Conservation (phyloP, 2,888 invertebrate species). For the Cheiracanthium punctorium region DNA sequence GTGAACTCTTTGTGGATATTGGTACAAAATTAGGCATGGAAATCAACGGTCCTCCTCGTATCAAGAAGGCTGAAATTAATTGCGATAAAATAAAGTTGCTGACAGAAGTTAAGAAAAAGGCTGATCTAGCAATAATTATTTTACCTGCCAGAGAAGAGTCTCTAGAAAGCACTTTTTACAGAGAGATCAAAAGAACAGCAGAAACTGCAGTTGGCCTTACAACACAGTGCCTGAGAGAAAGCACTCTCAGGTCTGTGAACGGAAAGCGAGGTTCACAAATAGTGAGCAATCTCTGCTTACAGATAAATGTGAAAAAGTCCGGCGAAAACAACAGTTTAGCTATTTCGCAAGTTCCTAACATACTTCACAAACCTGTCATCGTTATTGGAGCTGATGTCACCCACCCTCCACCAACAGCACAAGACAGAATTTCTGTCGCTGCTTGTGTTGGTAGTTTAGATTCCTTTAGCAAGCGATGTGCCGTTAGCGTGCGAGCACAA, state of each 20-base stretch:
- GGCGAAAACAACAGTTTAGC: slow-evolving; percentile 74
- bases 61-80: slow-evolving; percentile 5
- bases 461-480: slow-evolving; percentile 77
- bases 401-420: slow-evolving; percentile 89
- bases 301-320: slow-evolving; percentile 75
- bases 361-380: slow-evolving; percentile 80
- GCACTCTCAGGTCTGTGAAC: neutral
- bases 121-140: neutral
- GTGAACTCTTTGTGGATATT: slow-evolving; percentile 17
- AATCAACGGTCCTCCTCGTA: slow-evolving; percentile 1
- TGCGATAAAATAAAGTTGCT: slow-evolving; percentile 12
- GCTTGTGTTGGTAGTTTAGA: slow-evolving; percentile 87
- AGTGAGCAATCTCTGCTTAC: slow-evolving; percentile 74
- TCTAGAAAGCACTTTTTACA: neutral
- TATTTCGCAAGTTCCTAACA: slow-evolving; percentile 28
- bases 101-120: neutral
- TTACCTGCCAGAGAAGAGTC: neutral
- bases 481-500: slow-evolving; percentile 86
- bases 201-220: slow-evolving; percentile 74
- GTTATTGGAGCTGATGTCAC: slow-evolving; percentile 93
- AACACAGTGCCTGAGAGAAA: slow-evolving; percentile 73
- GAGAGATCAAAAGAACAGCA: slow-evolving; percentile 40
- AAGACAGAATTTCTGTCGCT: slow-evolving; percentile 79
- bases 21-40: slow-evolving; percentile 42
- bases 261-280: too few species aligned